phyloP scores from a whole-genome alignment of 23 tunicate species.

The Halocynthia aurantium region DNA sequence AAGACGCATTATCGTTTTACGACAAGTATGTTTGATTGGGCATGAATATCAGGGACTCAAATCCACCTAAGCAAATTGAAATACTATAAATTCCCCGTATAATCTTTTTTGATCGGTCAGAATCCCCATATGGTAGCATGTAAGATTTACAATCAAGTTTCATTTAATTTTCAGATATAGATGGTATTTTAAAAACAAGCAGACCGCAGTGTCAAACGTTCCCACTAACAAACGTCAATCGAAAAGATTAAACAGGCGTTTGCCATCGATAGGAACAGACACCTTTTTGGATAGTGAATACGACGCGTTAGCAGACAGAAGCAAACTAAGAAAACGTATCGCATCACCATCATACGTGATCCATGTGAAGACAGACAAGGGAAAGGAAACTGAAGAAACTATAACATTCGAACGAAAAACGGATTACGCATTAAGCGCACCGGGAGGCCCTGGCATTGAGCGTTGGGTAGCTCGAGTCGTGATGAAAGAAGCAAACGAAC shows the following conservation, averaged over 20 bases:
- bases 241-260: too few species aligned
- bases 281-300: conserved; percentile 4
- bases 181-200: conserved; percentile 67
- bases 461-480: conserved; percentile 95
- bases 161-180: conserved; percentile 34
- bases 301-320: neutral
- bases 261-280: too few species aligned
- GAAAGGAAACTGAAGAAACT: conserved; percentile 16
- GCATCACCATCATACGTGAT: conserved; percentile 20
- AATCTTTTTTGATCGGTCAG: too few species aligned
- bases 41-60: neutral
- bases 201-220: neutral
- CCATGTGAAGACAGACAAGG: conserved; percentile 1
- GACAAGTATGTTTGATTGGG: conserved; percentile 31
- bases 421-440: conserved; percentile 12
- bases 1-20: conserved; percentile 38
- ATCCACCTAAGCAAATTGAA: neutral
- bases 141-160: neutral
- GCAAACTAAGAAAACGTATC: neutral
- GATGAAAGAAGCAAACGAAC: conserved; percentile 38
- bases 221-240: neutral
- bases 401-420: conserved; percentile 50
- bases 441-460: conserved; percentile 28
- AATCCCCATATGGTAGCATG: neutral
- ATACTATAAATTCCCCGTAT: neutral